Conservation (phyloP, 2,113 vertebrate genomes). For the Chauna torquata region DNA sequence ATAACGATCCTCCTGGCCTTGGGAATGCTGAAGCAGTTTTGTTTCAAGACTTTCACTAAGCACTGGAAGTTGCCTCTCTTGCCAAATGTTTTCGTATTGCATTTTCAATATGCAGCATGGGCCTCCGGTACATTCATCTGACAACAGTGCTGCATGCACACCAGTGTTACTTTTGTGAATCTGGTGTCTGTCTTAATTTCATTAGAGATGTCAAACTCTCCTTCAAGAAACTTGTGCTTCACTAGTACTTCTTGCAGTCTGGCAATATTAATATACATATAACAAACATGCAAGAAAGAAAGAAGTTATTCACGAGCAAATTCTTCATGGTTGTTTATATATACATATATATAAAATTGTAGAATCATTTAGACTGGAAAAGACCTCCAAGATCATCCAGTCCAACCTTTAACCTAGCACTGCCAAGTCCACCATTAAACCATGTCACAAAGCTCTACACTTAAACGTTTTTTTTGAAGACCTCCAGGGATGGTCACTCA, state of each 20-base stretch:
- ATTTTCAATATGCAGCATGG: neutral
- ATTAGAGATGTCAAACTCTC: neutral
- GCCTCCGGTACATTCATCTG: neutral
- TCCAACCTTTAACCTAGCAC: too few species aligned
- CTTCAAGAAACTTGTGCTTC: neutral
- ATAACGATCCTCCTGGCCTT: neutral
- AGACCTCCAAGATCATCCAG: too few species aligned
- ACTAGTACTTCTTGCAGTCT: neutral
- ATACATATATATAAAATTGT: neutral
- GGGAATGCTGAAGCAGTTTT: neutral
- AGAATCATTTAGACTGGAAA: too few species aligned
- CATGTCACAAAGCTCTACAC: too few species aligned
- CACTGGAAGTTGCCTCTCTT: neutral
- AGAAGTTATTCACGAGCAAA: neutral
- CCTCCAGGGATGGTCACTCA: too few species aligned
- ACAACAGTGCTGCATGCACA: neutral
- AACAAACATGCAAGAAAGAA: neutral
- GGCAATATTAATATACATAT: neutral
- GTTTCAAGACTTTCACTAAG: neutral
- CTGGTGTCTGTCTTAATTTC: neutral
- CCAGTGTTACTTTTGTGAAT: neutral
- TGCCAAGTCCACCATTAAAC: too few species aligned
- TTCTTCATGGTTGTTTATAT: neutral
- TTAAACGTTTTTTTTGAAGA: too few species aligned
- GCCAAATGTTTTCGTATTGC: neutral